Conservation (phyloP, 2,797 vertebrate genomes). For the Acestrorhynchus altus region DNA sequence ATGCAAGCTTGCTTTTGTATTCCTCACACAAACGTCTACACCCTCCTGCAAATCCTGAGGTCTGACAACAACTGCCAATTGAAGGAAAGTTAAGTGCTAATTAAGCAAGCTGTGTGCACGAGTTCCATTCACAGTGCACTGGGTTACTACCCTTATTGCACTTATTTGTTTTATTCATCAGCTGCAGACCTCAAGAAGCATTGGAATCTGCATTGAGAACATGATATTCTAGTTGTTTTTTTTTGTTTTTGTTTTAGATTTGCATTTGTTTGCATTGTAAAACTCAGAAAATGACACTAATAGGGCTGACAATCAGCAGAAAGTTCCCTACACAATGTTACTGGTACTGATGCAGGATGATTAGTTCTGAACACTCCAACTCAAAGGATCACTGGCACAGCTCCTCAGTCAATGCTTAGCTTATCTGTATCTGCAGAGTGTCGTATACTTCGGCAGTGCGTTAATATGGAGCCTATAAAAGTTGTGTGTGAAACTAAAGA, state of each 20-base stretch:
- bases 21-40: not conserved
- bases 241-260: slow-evolving; percentile 10
- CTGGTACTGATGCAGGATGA: too few species aligned
- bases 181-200: slow-evolving; percentile 18
- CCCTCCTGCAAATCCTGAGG: slow-evolving; percentile 9
- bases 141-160: slow-evolving; percentile 15
- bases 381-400: too few species aligned
- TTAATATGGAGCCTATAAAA: too few species aligned
- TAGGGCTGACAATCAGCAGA: not conserved
- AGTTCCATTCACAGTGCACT: not conserved
- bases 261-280: too few species aligned
- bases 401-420: too few species aligned
- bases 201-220: not conserved
- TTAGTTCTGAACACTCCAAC: too few species aligned
- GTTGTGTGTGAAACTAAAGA: too few species aligned
- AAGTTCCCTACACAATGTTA: not conserved
- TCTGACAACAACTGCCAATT: slow-evolving; percentile 30
- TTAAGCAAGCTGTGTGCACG: slow-evolving; percentile 15
- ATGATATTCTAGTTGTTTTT: not conserved
- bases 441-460: too few species aligned
- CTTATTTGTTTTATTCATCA: slow-evolving; percentile 47
- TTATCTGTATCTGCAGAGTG: too few species aligned
- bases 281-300: slow-evolving; percentile 22
- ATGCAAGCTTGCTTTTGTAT: not conserved
- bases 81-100: slow-evolving; percentile 10